Conservation (phyloP, 2,797 vertebrate genomes). For the Ctenopoma kingsleyae region DNA sequence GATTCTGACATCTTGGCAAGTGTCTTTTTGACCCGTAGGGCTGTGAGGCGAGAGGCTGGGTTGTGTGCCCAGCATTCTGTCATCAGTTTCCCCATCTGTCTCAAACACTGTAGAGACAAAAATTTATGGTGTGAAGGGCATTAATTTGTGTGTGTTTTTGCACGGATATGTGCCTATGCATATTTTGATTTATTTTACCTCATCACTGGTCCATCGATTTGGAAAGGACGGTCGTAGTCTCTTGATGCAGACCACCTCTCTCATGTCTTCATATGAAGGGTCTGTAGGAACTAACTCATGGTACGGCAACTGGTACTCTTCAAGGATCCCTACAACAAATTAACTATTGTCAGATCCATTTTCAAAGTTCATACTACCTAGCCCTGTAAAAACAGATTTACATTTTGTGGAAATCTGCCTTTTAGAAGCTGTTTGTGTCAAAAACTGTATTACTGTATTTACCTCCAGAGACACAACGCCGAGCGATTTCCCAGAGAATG, state of each 20-base stretch:
- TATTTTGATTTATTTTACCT: conserved; percentile 81
- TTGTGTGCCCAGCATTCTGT: conserved; percentile 97
- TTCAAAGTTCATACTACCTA: neutral
- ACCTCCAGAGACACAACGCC: conserved; percentile 97
- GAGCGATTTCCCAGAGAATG: conserved; percentile 96
- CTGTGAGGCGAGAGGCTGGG: conserved; percentile 94
- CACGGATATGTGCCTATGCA: neutral
- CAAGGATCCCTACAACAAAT: conserved; percentile 89
- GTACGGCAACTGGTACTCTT: conserved; percentile 96
- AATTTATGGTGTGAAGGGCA: conserved; percentile 25
- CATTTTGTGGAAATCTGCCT: neutral
- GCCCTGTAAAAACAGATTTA: neutral
- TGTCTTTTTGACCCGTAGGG: conserved; percentile 96
- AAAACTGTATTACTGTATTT: conserved; percentile 43
- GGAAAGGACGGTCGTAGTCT: conserved; percentile 93
- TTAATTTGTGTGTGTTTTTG: neutral
- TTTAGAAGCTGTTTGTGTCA: neutral
- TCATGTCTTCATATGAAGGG: conserved; percentile 97
- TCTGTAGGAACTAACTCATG: conserved; percentile 94
- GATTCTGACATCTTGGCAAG: conserved; percentile 99
- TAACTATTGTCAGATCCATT: neutral
- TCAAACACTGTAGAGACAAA: conserved; percentile 87
- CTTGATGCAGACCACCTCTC: conserved; percentile 95
- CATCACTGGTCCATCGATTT: conserved; percentile 96
- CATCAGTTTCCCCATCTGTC: conserved; percentile 98